A percentile compares a stretch with the other conserved stretches of the same genome.
phyloP scores from a whole-genome alignment of 2,113 vertebrate genomes.

The Embiotoca jacksoni region DNA sequence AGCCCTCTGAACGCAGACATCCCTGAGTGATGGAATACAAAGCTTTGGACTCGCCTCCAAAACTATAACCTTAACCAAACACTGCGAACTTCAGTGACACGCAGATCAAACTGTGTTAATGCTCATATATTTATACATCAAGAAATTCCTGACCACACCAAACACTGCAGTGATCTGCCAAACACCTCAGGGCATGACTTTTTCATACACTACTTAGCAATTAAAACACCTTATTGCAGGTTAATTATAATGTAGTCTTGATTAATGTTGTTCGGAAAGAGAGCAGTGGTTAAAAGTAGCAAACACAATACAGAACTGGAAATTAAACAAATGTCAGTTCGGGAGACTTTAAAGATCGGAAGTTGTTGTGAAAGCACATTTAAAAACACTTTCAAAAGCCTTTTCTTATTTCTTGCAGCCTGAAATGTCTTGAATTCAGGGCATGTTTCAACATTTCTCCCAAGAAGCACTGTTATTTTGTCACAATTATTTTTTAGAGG shows the following conservation, averaged over 20 bases:
- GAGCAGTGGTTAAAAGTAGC: slow-evolving; percentile 54
- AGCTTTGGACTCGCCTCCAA: slow-evolving; percentile 58
- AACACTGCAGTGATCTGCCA: slow-evolving; percentile 64
- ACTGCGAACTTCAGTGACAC: slow-evolving; percentile 67
- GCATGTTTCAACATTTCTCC: slow-evolving; percentile 72
- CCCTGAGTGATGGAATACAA: slow-evolving; percentile 75
- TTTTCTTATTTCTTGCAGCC: slow-evolving; percentile 51
- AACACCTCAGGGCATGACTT: slow-evolving; percentile 53
- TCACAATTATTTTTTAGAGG: slow-evolving; percentile 77
- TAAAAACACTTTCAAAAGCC: slow-evolving; percentile 54
- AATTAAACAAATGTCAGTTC: slow-evolving; percentile 36
- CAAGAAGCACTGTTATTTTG: slow-evolving; percentile 62
- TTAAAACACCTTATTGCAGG: slow-evolving; percentile 67
- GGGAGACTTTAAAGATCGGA: slow-evolving; percentile 45
- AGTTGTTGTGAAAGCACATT: slow-evolving; percentile 60
- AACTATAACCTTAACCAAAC: slow-evolving; percentile 73
- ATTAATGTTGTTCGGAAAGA: slow-evolving; percentile 57
- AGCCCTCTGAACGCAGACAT: slow-evolving; percentile 81
- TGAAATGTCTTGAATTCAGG: slow-evolving; percentile 57
- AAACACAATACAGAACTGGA: slow-evolving; percentile 55
- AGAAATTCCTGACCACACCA: slow-evolving; percentile 67
- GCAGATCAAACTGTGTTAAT: slow-evolving; percentile 65
- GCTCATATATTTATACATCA: slow-evolving; percentile 61
- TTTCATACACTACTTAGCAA: slow-evolving; percentile 63
- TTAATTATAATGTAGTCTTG: slow-evolving; percentile 52